Evolutionary conservation across 2,888 invertebrate genomes (phyloP).

Genomic region (Scaptomyza flava): DNA sequence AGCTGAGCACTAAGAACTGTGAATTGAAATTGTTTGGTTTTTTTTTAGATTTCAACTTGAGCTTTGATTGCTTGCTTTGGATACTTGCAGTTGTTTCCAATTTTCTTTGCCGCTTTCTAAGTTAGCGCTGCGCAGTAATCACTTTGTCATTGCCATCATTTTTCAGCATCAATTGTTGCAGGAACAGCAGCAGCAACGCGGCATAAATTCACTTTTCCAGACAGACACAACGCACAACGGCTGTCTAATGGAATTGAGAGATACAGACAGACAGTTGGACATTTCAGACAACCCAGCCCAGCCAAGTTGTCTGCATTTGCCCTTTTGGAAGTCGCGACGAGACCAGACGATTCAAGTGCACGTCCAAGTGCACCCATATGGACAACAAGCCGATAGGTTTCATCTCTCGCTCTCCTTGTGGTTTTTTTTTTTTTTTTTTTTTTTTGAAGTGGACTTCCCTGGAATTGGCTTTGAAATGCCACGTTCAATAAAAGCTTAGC

Average conservation of each 20-base stretch:
- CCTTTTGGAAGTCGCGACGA: conserved; percentile 44
- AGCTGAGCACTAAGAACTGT: conserved; percentile 18
- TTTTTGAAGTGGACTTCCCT: conserved; percentile 72
- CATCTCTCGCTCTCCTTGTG: conserved; percentile 4
- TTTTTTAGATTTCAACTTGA: conserved; percentile 52
- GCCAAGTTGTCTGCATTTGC: conserved; percentile 48
- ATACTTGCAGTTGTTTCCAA: conserved; percentile 10
- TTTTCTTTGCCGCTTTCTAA: conserved; percentile 55
- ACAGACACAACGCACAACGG: conserved; percentile 10
- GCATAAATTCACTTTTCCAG: conserved; percentile 70
- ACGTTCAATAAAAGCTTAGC: conserved; percentile 41
- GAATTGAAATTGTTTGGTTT: conserved; percentile 59
- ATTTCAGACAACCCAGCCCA: conserved; percentile 28
- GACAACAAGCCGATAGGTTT: conserved; percentile 45
- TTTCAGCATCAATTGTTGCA: conserved; percentile 69
- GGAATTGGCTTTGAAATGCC: conserved; percentile 66
- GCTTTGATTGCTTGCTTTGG: conserved; percentile 65
- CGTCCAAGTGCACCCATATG: conserved; percentile 53
- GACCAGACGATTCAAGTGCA: conserved; percentile 28
- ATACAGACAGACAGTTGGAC: conserved; percentile 36
- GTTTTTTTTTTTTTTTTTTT: conserved; percentile 10
- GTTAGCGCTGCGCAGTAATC: conserved; percentile 45
- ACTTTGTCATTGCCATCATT: conserved; percentile 80
- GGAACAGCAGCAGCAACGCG: conserved; percentile 52
- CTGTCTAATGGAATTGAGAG: conserved; percentile 73